Conservation (phyloP, 1,140 invertebrate species). For the Plodia interpunctella region DNA sequence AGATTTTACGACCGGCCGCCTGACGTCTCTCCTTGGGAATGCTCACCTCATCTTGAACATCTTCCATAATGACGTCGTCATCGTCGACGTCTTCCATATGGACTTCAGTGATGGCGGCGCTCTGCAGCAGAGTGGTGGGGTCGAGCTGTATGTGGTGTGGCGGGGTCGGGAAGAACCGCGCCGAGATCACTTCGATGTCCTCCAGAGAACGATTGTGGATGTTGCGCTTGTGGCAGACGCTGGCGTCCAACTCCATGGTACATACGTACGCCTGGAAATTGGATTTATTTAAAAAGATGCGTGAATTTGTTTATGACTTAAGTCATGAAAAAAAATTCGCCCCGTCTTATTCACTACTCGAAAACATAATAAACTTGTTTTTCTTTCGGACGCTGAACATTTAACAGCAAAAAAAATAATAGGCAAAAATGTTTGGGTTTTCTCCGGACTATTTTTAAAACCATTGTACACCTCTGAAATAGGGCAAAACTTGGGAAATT, state of each 20-base stretch:
- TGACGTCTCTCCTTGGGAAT: too few species aligned
- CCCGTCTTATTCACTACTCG: too few species aligned
- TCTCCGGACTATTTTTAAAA: too few species aligned
- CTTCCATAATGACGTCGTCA: conserved; percentile 71
- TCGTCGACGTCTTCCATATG: conserved; percentile 80
- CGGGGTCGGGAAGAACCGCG: conserved; percentile 89
- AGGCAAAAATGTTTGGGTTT: too few species aligned
- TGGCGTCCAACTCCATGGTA: conserved; percentile 89
- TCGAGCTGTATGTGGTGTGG: conserved; percentile 83
- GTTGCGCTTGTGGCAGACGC: conserved; percentile 88
- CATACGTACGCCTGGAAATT: conserved; percentile 87
- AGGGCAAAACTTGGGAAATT: too few species aligned
- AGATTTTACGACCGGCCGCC: too few species aligned
- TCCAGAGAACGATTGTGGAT: conserved; percentile 87
- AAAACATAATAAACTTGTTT: too few species aligned
- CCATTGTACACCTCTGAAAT: too few species aligned
- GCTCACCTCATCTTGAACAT: conserved; percentile 64
- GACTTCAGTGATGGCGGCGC: conserved; percentile 80
- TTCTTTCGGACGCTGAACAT: too few species aligned
- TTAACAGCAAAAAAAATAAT: too few species aligned
- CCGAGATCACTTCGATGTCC: conserved; percentile 87
- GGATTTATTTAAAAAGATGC: not conserved
- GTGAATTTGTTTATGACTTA: not conserved
- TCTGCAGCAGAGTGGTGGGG: conserved; percentile 88
- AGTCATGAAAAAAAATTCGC: too few species aligned